Percentiles rank a stretch among this genome's conserved stretches.
Conservation (phyloP, 2,113 vertebrate genomes). For the Sinocyclocheilus grahami region DNA sequence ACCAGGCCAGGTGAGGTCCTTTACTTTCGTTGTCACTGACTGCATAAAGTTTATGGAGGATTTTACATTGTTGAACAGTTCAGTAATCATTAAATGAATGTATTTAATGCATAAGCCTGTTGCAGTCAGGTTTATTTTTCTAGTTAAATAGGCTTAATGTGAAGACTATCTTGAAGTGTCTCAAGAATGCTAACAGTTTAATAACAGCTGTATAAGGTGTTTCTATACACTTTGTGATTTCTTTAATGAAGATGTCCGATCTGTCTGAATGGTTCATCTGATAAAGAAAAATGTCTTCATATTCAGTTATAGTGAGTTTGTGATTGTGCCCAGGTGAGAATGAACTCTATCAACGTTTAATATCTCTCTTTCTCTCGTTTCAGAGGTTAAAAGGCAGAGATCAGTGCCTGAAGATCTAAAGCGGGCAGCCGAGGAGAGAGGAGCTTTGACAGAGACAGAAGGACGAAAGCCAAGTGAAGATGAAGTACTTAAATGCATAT, state of each 20-base stretch:
- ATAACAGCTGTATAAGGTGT: slow-evolving; percentile 1
- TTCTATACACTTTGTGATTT: slow-evolving; percentile 1
- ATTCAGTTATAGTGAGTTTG: neutral
- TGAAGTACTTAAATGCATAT: slow-evolving; percentile 91
- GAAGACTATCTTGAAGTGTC: neutral
- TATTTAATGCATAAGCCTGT: neutral
- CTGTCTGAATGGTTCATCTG: neutral
- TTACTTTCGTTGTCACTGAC: neutral
- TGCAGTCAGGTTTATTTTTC: neutral
- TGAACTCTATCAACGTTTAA: neutral
- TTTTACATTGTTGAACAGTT: neutral
- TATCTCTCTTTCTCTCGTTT: slow-evolving; percentile 48
- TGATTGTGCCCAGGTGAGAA: neutral
- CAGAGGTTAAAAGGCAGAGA: slow-evolving; percentile 96
- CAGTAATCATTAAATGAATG: neutral
- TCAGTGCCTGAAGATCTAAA: slow-evolving; percentile 94
- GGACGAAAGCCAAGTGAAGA: slow-evolving; percentile 89
- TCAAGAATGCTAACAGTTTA: neutral
- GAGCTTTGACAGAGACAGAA: slow-evolving; percentile 83
- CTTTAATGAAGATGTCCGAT: slow-evolving; percentile 1
- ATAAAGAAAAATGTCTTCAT: neutral
- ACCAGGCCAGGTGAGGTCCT: slow-evolving; percentile 87
- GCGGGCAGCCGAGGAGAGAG: slow-evolving; percentile 85
- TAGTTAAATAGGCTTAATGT: neutral
- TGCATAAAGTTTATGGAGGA: neutral